These are phyloP conservation scores for Masticophis lateralis DNA, from an alignment of 2,797 vertebrate genomes.

Conservation along the genomic window DNA sequence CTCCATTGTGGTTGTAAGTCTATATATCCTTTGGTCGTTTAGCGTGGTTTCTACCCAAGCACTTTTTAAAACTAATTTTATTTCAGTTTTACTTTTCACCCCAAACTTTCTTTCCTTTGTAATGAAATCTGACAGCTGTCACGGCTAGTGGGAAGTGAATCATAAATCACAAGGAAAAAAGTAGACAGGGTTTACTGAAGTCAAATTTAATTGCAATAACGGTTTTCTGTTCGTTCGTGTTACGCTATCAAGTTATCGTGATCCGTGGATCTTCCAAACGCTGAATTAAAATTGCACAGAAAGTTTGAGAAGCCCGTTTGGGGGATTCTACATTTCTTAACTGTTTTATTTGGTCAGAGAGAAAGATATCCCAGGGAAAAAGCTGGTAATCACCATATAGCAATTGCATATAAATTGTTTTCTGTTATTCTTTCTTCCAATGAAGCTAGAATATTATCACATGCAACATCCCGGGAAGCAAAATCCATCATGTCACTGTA, in stretches of 20 bases:
- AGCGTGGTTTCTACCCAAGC: neutral
- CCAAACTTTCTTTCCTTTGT: neutral
- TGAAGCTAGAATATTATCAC: neutral
- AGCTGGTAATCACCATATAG: neutral
- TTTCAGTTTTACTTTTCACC: neutral
- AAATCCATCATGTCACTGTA: neutral
- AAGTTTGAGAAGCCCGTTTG: neutral
- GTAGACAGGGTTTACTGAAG: neutral
- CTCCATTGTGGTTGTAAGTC: neutral
- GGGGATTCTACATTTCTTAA: neutral
- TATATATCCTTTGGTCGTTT: neutral
- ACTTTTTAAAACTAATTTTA: neutral
- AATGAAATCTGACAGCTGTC: neutral
- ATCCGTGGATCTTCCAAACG: neutral
- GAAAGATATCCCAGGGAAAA: neutral
- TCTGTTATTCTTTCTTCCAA: neutral
- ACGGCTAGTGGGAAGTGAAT: neutral
- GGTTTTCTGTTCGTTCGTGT: neutral
- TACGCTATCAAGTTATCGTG: too few relatives aligned
- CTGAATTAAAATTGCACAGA: neutral
- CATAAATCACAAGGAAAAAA: neutral
- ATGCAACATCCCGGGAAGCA: neutral
- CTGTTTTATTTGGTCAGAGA: neutral
- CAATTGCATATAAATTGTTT: neutral
- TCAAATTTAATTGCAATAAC: neutral